These are phyloP conservation scores for Notamacropus eugenii DNA, from an alignment of 2,797 vertebrate species.

Conservation along the genomic window DNA sequence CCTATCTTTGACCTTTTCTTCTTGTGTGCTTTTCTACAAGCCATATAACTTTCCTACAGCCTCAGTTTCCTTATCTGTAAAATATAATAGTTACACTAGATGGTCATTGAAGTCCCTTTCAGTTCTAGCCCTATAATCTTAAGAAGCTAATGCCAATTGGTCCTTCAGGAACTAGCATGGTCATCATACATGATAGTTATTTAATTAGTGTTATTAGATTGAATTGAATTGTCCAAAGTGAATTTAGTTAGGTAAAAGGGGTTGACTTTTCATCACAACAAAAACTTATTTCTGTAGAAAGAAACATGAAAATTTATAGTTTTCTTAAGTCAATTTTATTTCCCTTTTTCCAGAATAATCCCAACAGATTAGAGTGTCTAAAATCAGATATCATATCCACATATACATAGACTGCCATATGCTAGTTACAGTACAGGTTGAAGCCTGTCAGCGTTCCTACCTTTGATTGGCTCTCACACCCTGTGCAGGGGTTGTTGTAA, in stretches of 20 bases:
- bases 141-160: neutral
- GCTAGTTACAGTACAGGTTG: neutral
- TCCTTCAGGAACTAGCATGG: neutral
- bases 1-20: neutral
- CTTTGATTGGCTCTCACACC: conserved; percentile 20
- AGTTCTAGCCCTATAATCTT: neutral
- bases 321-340: neutral
- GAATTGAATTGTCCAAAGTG: neutral
- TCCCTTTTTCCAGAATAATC: neutral
- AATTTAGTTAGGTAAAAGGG: neutral
- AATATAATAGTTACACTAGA: neutral
- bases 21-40: neutral
- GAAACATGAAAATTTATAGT: neutral
- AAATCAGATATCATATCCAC: neutral
- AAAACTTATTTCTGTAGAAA: neutral
- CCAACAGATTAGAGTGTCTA: neutral
- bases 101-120: neutral
- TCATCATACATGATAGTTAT: neutral
- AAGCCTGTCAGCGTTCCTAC: neutral
- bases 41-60: neutral
- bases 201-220: neutral
- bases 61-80: neutral
- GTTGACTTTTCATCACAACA: neutral
- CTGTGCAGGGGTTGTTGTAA: neutral
- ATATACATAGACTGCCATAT: neutral